A percentile compares a stretch with the other conserved stretches of the same genome.
phyloP scores from a whole-genome alignment of 2,797 vertebrate genomes.

The Scyliorhinus canicula region DNA sequence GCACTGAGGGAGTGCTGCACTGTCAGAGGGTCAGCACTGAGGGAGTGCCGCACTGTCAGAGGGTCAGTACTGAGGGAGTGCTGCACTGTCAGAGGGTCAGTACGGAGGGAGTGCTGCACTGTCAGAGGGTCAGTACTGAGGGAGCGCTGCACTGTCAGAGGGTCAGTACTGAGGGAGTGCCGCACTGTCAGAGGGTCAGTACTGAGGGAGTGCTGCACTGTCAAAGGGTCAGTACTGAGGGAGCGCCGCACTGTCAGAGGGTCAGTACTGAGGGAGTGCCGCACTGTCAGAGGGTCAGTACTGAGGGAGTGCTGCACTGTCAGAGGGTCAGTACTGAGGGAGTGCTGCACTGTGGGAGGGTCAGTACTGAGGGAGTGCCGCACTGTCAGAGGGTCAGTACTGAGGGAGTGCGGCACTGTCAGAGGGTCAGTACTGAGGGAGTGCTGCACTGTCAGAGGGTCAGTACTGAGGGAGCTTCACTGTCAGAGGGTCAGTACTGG shows the following conservation, averaged over 20 bases:
- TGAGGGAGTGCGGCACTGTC: background rate
- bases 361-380: background rate
- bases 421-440: background rate
- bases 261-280: background rate
- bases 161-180: no score
- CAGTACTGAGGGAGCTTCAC: no score
- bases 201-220: background rate
- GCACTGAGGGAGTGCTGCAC: no score
- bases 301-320: background rate
- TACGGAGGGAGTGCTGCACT: background rate
- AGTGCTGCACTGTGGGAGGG: no score
- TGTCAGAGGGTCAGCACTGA: background rate
- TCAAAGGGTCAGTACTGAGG: background rate
- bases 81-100: background rate
- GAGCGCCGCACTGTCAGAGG: no score
- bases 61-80: no score
- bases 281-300: no score
- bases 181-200: background rate
- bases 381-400: no score
- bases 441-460: no score
- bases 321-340: background rate
- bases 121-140: background rate
- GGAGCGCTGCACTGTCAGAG: background rate
- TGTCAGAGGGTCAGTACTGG: no score
- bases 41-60: background rate